A percentile compares a stretch with the other conserved stretches of the same genome.
Conservation (phyloP, 2,888 invertebrate genomes). For the Andrena haemorrhoa region DNA sequence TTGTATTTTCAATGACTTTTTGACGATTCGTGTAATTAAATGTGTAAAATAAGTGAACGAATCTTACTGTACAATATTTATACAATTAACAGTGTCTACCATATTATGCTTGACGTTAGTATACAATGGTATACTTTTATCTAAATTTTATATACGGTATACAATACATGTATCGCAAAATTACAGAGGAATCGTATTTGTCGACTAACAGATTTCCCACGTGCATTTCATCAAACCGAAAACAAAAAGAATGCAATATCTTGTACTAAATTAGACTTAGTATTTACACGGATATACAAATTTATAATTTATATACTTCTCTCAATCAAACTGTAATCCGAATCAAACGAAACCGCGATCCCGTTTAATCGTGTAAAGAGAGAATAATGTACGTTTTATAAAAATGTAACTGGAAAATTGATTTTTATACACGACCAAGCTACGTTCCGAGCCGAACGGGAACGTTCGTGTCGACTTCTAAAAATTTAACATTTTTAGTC, state of each 20-base stretch:
- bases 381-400: not conserved
- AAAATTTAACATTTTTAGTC: constrained; percentile 26
- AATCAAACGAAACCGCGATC: constrained; percentile 2
- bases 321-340: not conserved
- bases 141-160: not conserved
- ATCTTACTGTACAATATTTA: constrained; percentile 2
- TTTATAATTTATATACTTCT: constrained; percentile 33
- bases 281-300: constrained; percentile 44
- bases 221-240: constrained; percentile 43
- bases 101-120: constrained; percentile 9
- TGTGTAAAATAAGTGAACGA: not conserved
- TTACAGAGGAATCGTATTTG: not conserved
- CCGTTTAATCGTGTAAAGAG: not conserved
- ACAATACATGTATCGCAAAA: not conserved
- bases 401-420: not conserved
- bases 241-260: constrained; percentile 45
- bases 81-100: not conserved
- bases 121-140: not conserved
- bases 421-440: constrained; percentile 8
- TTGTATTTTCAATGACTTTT: constrained; percentile 12
- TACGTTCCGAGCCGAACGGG: not conserved
- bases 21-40: constrained; percentile 2
- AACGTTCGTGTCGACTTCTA: constrained; percentile 12
- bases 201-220: constrained; percentile 26
- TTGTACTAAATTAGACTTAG: constrained; percentile 50